Conservation (phyloP, 92 coral and sea anemone species). For the Phenganax marumi region DNA sequence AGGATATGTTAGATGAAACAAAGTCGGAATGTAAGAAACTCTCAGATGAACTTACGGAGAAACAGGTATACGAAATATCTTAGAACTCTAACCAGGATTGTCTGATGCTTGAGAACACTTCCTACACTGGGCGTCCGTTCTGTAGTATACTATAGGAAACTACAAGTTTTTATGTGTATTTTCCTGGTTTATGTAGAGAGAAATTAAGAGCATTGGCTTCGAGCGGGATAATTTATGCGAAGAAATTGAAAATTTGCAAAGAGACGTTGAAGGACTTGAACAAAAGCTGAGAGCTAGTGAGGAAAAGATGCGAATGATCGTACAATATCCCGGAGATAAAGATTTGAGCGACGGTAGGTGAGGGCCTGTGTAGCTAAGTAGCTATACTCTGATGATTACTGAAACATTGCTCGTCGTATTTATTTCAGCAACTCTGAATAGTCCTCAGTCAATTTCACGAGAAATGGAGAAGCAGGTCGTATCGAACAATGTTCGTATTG, state of each 20-base stretch:
- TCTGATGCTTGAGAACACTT: background rate
- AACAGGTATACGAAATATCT: constrained; percentile 59
- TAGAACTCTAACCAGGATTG: background rate
- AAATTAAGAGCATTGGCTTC: constrained; percentile 59
- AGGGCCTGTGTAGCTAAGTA: constrained; percentile 12
- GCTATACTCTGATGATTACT: background rate
- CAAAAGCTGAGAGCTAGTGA: constrained; percentile 69
- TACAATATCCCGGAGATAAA: constrained; percentile 78
- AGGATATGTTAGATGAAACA: constrained; percentile 64
- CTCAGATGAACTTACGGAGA: constrained; percentile 60
- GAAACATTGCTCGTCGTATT: background rate
- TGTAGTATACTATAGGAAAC: too few relatives aligned
- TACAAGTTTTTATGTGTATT: background rate
- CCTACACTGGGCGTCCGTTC: background rate
- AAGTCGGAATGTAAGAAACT: constrained; percentile 58
- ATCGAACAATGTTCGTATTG: constrained; percentile 88
- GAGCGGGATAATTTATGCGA: constrained; percentile 66
- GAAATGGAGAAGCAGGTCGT: constrained; percentile 93
- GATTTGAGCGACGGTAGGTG: constrained; percentile 22
- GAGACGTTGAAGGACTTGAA: constrained; percentile 56
- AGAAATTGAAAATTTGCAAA: constrained; percentile 65
- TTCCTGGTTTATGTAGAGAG: constrained; percentile 45
- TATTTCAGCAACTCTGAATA: background rate
- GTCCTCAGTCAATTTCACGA: constrained; percentile 60
- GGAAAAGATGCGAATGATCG: constrained; percentile 74